A percentile compares a stretch with the other conserved stretches of the same genome.
These are phyloP conservation scores for Hemistola chrysoprasaria DNA, from an alignment of 2,888 invertebrate genomes.

Conservation along the genomic window DNA sequence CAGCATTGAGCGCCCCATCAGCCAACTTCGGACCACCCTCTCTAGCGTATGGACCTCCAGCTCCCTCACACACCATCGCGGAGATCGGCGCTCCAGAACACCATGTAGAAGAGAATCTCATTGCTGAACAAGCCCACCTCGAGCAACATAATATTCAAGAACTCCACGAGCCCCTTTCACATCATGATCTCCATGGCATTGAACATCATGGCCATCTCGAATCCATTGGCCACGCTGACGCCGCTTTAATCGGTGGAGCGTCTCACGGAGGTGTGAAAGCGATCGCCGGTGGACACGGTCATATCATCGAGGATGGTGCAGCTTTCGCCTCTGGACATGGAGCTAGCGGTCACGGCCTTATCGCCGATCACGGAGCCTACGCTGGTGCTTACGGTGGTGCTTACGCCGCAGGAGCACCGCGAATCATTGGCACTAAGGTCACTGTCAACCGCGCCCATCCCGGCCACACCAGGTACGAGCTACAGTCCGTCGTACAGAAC, in stretches of 20 bases:
- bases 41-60: constrained; percentile 49
- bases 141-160: too few species aligned
- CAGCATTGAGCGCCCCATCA: constrained; percentile 61
- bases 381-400: constrained; percentile 19
- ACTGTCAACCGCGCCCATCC: constrained; percentile 50
- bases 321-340: too few species aligned
- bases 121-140: constrained; percentile 28
- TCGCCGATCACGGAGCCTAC: constrained; percentile 5
- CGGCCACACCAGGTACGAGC: constrained; percentile 59
- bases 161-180: constrained; percentile 20
- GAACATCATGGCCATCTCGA: constrained; percentile 3
- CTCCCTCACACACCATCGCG: constrained; percentile 21
- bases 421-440: constrained; percentile 58
- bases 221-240: background rate
- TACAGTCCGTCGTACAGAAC: constrained; percentile 72
- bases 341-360: too few species aligned
- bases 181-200: constrained; percentile 9
- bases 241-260: background rate
- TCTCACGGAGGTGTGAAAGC: background rate
- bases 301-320: too few species aligned
- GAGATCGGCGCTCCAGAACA: constrained; percentile 18
- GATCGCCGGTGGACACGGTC: too few species aligned
- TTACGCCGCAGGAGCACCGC: constrained; percentile 42
- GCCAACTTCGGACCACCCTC: constrained; percentile 66
- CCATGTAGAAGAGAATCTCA: constrained; percentile 31